phyloP scores from a whole-genome alignment of 2,113 vertebrate species.

The Gambusia affinis region DNA sequence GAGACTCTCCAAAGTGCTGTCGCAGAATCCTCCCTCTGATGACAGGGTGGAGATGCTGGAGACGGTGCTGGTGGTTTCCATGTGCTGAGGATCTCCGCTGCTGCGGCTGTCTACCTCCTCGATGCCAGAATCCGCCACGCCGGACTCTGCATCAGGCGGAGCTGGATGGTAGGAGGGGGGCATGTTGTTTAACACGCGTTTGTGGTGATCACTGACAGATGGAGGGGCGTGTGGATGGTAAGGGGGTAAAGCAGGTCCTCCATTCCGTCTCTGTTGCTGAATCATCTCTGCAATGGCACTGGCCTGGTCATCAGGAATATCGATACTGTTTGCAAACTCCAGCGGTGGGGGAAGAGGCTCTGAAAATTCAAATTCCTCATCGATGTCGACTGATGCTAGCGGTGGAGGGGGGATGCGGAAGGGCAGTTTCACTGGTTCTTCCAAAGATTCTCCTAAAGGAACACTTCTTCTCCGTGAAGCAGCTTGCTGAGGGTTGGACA shows the following conservation, averaged over 20 bases:
- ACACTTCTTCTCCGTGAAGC: conserved; percentile 83
- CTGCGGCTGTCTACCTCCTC: conserved; percentile 95
- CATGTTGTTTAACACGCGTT: conserved; percentile 86
- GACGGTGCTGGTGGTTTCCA: conserved; percentile 97
- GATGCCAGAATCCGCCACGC: conserved; percentile 90
- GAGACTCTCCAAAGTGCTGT: conserved; percentile 90
- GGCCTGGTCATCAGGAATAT: conserved; percentile 90
- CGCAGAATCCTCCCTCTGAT: conserved; percentile 88
- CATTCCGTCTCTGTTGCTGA: conserved; percentile 81
- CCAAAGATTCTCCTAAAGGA: conserved; percentile 84
- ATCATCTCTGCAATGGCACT: conserved; percentile 84
- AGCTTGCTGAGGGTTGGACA: conserved; percentile 71
- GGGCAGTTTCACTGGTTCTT: conserved; percentile 89
- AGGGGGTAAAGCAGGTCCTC: conserved; percentile 65
- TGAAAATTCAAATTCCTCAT: conserved; percentile 94
- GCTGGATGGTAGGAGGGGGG: conserved; percentile 85
- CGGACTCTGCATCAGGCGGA: conserved; percentile 86
- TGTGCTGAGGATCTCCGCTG: conserved; percentile 89
- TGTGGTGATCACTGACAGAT: conserved; percentile 75
- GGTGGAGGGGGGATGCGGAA: conserved; percentile 95
- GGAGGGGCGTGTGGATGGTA: conserved; percentile 77
- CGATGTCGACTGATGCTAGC: conserved; percentile 91
- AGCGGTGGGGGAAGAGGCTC: conserved; percentile 95
- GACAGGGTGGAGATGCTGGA: conserved; percentile 97
- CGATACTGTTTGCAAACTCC: conserved; percentile 98